Evolutionary conservation across 2,797 vertebrate genomes (phyloP), one percentile per base, ranked within the genome.

Genomic region (Telmatherina bonti): DNA sequence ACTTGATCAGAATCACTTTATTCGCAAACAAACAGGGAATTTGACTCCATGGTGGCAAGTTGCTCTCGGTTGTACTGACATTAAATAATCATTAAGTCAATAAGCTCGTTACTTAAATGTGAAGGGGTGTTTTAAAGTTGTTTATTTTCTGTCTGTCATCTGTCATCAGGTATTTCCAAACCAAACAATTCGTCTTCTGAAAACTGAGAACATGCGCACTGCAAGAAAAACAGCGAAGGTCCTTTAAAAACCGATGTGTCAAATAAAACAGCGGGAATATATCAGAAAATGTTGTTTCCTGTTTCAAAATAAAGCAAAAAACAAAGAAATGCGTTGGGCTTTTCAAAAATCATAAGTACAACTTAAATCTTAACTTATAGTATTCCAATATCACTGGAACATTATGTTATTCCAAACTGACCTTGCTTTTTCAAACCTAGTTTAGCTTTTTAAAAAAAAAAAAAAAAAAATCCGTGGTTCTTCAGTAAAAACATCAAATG

Each of bases 211-310:
- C 89, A 91, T 87, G 91, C 91, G 88, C 93, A 94, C 89, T 93
- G 86, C 90, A 92, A 92, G 92, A 90, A 81, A 93, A 92, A 93
- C 79, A 88, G 89, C 92, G 85, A 89, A 85, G 87, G 88, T 89
- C 85, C 85, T 91, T 90, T 93, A 93, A 95, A 94, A 91, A 90
- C 86, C 70, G 71, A 7, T 18, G 83, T 56, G 86, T 84, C 72
- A 87, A 87, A 71, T 4, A 29, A 5, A 6, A 5, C 12, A 53
- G n/a, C 22, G 12, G 70, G 0, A 59, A 53, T 5, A 11, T 7
- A 16, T 76, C 70, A 31, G 89, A 81, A 89, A 85, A n/a, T 67
- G 3, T 0, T 2, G 0, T 0, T 10, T 5, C 15, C 52, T 12
- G 6, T 59, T 84, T 79, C 72, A 87, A 3, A 1, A 78, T 88